Evolutionary conservation across 2,888 invertebrate species (phyloP), one percentile per base, ranked within the genome.

Genomic region (Xestia c-nigrum): DNA sequence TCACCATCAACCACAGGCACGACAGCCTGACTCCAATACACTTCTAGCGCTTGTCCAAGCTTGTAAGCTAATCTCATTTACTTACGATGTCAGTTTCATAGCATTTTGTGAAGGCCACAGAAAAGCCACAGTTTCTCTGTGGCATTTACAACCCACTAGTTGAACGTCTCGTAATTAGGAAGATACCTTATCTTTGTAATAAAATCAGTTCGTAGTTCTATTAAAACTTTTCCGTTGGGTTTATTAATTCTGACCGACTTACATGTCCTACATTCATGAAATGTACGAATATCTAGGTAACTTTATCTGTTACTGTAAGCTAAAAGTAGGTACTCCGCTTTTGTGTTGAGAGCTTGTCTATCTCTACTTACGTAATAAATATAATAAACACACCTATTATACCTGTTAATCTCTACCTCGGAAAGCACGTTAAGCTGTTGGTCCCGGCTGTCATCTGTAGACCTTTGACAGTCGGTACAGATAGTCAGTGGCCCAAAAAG

Each of bases 151-250:
- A 38, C 38, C 9, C 21, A 50, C 10, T 21, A 38, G 31, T 31
- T 31, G 16, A 59, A n/a, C n/a, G 47, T n/a, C 24, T 40, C 38
- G 40, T 47, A 40, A 61, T 52, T 77, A 52, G 14, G 1, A 52
- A 52, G 63, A 76, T 75, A 76, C n/a, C 14, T 63, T 65, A 75
- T 78, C 75, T 38, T 3, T 38, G 10, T 77, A 77, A 77, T 77
- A 31, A 46, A 78, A 73, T 16, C 12, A 24, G 31, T 1, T 63
- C 43, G 19, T 40, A 31, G 16, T 63, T 40, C 46, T 16, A 21
- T 46, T 38, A 16, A 47, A 69, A 79, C 50, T 5, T 55, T 65
- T 76, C 55, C 68, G 3, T 16, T 12, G 12, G 6, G 6, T 43
- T 50, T 21, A 55, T 21, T 38, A 16, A 57, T 59, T 79, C 10